Percentiles rank a stretch among this genome's conserved stretches.
Evolutionary conservation across 2,888 invertebrate genomes (phyloP).

Genomic region (Eristalis pertinax): DNA sequence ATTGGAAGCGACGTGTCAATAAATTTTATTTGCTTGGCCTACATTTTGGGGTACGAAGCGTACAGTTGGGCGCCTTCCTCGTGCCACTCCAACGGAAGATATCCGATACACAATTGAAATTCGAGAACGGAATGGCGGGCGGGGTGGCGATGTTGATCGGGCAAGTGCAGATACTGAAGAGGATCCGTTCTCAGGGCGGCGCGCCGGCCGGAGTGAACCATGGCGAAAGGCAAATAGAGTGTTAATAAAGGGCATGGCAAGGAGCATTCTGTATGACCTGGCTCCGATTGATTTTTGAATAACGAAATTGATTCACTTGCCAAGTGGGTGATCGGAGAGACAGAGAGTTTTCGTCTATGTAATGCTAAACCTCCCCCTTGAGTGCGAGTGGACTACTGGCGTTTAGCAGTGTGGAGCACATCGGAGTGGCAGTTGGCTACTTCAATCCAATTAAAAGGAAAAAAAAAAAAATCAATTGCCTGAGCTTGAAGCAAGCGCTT

Average conservation of each 20-base stretch:
- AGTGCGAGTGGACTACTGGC: not conserved
- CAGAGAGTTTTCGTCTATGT: not conserved
- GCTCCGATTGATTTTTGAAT: constrained; percentile 47
- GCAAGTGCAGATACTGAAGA: not conserved
- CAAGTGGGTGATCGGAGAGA: constrained; percentile 2
- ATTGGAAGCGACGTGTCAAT: constrained; percentile 45
- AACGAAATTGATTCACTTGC: constrained; percentile 33
- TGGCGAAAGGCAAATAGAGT: constrained; percentile 37
- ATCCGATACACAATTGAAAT: constrained; percentile 56
- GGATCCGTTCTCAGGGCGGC: not conserved
- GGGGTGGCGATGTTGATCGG: constrained; percentile 1
- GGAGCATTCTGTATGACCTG: constrained; percentile 21
- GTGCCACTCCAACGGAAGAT: not conserved
- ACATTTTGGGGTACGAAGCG: constrained; percentile 21
- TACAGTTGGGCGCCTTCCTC: constrained; percentile 6
- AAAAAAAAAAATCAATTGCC: not conserved
- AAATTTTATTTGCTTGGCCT: constrained; percentile 61
- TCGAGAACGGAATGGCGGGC: constrained; percentile 18
- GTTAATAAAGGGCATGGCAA: constrained; percentile 38
- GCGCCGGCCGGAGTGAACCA: not conserved
- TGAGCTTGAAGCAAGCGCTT: too few relatives aligned
- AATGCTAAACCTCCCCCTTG: not conserved
- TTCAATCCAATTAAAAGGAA: not conserved
- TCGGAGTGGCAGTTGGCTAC: not conserved
- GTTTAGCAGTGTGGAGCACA: not conserved